Evolutionary conservation across 1,140 invertebrate species (phyloP), one percentile per base, ranked within the genome.

Genomic region (Myzus persicae): DNA sequence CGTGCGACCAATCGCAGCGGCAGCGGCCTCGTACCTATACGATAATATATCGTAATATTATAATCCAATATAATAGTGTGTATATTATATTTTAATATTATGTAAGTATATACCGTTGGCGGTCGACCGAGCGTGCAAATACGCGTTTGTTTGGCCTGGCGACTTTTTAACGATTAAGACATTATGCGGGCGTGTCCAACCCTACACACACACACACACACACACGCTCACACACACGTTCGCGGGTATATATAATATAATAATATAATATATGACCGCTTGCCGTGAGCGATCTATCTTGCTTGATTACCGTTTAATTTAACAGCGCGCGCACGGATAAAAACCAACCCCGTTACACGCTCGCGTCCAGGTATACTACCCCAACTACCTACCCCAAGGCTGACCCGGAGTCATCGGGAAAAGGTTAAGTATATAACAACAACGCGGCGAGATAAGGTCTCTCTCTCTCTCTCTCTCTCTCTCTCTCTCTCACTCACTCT

Each of bases 101-200:
- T 76, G 59, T 76, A 76, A 76, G 31, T n/a, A 76, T 76, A n/a
- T 76, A 76, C 59, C 59, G 59, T 67, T n/a, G 54, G 31, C 31
- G 11, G 9, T 14, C 4, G 31, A n/a, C 31, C 59, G 31, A 2
- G 46, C 67, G 90, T 46, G 59, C 42, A 81, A 90, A 76, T 76
- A 91, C 90, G 90, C 38, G 44, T 91, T 91, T 38, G 38, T 82
- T 91, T 38, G 67, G 90, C 88, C 38, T 8, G 81, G 42, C 11
- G 91, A 40, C 46, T 92, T 92, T 76, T 84, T 84, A 84, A 92
- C 44, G 91, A 92, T 92, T 92, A 92, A 92, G 91, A 92, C 91
- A 92, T 92, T 92, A 92, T 51, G 46, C 67, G 90, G 90, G 90
- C 42, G 90, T 91, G 90, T 42, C 51, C 88, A 2, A 20, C n/a